Evolutionary conservation across 2,797 vertebrate genomes (phyloP), one percentile per base, ranked within the genome.

Genomic region (Microctenopoma stevenorrisi): DNA sequence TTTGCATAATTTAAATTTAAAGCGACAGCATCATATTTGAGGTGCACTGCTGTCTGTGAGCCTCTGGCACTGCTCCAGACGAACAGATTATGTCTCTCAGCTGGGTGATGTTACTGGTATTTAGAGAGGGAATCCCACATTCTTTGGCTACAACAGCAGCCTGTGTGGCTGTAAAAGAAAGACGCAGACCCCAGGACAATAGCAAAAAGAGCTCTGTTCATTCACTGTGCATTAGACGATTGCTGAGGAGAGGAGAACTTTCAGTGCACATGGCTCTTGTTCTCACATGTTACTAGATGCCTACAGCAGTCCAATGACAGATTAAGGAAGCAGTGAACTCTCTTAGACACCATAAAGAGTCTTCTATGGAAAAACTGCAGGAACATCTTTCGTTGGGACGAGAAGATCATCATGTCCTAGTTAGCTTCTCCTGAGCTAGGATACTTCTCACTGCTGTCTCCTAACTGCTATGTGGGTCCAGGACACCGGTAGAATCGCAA

Each of bases 1-100:
- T 89, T 87, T 79, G 58, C 78, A 85, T 89, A 64, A 79, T 85
- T 82, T 66, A 66, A 35, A 81, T 67, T 83, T 87, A 84, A 88
- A 79, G 80, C 71, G 52, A 22, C 63, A 81, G 51, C 38, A 56
- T 35, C 52, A 14, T 10, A 74, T 76, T 84, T 74, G n/a, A 9
- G 30, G n/a, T 7, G 40, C 18, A 46, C 68, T 76, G 68, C 65
- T 59, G 79, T 74, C 61, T 78, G 63, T 37, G 43, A 76, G 60
- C 54, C 33, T 3, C 30, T 84, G 88, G 82, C 77, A 40, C 55
- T 0, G 38, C 13, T 86, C 79, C 84, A 84, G 68, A 52, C 25
- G 7, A 38, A 49, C 78, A 81, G 78, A 76, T 82, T 74, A 81
- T 66, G 38, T 62, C 56, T 61, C 72, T 82, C 74, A 78, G 72